A percentile compares a stretch with the other conserved stretches of the same genome.
Evolutionary conservation across 2,888 invertebrate species (phyloP).

Genomic region (Monochamus alternatus): DNA sequence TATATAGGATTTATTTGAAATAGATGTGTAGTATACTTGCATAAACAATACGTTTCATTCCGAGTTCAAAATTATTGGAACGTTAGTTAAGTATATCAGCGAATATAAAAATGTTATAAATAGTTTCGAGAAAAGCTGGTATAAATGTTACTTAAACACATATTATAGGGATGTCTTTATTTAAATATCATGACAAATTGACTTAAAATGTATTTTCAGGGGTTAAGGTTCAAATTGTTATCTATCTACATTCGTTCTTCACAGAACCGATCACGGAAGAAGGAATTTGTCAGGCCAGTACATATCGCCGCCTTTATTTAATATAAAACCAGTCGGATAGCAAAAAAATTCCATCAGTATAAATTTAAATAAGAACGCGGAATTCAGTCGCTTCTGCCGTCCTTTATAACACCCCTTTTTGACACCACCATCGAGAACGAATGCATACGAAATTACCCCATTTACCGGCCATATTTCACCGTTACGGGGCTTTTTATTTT

Average conservation of each 20-base stretch:
- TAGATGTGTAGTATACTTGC: no score
- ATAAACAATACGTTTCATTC: no score
- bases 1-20: no score
- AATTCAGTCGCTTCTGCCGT: conserved; percentile 32
- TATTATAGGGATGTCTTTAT: no score
- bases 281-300: background rate
- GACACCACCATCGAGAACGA: conserved; percentile 44
- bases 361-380: conserved; percentile 45
- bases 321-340: conserved; percentile 7
- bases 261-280: background rate
- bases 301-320: background rate
- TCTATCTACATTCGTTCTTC: background rate
- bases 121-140: no score
- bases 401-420: conserved; percentile 42
- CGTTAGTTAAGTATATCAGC: no score
- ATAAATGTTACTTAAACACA: no score
- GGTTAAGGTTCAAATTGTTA: background rate
- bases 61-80: no score
- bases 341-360: conserved; percentile 43
- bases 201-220: no score
- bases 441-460: conserved; percentile 44
- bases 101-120: no score
- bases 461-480: conserved; percentile 32
- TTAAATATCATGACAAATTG: no score
- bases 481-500: conserved; percentile 6